These are phyloP conservation scores for Tolmerus cingulatus DNA, from an alignment of 2,888 invertebrate species.

Conservation along the genomic window DNA sequence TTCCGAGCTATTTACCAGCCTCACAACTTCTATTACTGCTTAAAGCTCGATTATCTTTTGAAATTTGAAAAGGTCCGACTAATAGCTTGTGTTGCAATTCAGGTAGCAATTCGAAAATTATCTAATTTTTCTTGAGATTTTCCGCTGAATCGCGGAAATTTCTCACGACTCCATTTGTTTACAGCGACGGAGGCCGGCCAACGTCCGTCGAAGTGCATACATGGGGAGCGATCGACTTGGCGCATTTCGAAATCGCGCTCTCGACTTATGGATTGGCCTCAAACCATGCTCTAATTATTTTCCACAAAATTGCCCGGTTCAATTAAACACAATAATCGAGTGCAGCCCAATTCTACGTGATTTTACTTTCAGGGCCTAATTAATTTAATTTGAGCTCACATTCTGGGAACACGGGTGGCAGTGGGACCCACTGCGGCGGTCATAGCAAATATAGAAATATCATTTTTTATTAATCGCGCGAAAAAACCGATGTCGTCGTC, in stretches of 20 bases:
- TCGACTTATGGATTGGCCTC: slow-evolving; percentile 1
- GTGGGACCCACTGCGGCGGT: background rate
- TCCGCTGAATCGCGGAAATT: background rate
- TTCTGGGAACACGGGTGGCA: background rate
- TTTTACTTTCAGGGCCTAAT: slow-evolving; percentile 14
- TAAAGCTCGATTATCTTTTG: background rate
- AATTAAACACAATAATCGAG: slow-evolving; percentile 27
- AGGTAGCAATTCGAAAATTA: background rate
- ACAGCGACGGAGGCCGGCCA: background rate
- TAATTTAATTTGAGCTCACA: slow-evolving; percentile 18
- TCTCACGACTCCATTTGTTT: background rate
- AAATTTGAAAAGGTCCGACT: background rate
- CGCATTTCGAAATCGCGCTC: background rate
- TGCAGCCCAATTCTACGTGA: slow-evolving; percentile 11
- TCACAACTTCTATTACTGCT: background rate
- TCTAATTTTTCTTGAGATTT: background rate
- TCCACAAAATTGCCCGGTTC: slow-evolving; percentile 21
- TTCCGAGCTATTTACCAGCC: background rate
- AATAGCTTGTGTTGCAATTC: background rate
- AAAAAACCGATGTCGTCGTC: slow-evolving; percentile 17
- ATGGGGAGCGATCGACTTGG: background rate
- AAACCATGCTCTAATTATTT: slow-evolving; percentile 33
- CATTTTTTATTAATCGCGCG: slow-evolving; percentile 7
- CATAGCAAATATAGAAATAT: slow-evolving; percentile 14
- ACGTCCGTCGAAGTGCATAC: background rate